Base-by-base conservation (phyloP, 2,888 invertebrate species). In the Plagodis pulveraria region DNA sequence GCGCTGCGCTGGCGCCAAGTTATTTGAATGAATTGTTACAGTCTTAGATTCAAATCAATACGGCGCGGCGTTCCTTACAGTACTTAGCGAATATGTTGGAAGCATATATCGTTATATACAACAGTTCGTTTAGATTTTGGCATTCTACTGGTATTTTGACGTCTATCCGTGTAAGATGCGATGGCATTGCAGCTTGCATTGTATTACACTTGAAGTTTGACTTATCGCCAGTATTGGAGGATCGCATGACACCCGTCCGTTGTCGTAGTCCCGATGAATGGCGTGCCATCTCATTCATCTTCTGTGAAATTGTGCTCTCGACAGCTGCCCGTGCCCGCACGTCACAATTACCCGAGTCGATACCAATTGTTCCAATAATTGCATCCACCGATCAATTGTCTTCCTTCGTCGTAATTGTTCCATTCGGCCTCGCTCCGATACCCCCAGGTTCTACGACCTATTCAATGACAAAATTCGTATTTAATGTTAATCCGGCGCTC, bases 401-500 rank as follows among this genome's bases (percentile, higher is more conserved):
- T 63, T 58, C 45, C 50, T 58, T 43, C 50, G 55, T 53, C 36
- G 61, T 60, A 35, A 60, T 68, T 65, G 63, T 62, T 61, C 53
- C 58, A 45, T 42, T 55, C 54, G 57, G 60, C 62, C 58, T 63
- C 60, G 62, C 60, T 56, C 60, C 61, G 52, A 57, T 58, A 53
- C 52, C 64, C 54, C 40, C 54, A 54, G 56, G 63, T 63, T 67
- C 52, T 50, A 58, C 58, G 66, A 62, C 61, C 65, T 34, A 12
- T 44, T 63, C 57, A 66, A 58, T 67, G 62, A 56, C 65, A 66
- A 63, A 56, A 50, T 63, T 61, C 61, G 46, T 64, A 58, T 56
- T 45, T 55, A 53, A 53, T 60, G 63, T 59, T 62, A 66, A 56
- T 58, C 58, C 63, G 55, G 57, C 53, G 58, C 62, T 51, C 53